Base-by-base conservation (phyloP, 2,113 vertebrate species). In the Ranitomeya variabilis region DNA sequence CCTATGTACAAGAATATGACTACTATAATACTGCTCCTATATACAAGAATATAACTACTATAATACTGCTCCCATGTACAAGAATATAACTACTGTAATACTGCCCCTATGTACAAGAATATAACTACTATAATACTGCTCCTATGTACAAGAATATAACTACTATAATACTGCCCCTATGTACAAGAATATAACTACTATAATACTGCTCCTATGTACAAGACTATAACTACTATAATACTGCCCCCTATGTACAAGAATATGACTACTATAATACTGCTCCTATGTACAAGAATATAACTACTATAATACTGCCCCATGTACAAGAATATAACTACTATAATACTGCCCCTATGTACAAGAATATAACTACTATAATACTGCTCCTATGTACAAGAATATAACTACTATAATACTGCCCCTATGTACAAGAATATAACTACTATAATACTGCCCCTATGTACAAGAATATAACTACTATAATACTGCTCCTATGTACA, bases 321-420 rank as follows among this genome's bases (percentile, higher is more conserved):
- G 21, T 67, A 67, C 64, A 23, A 67, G 21, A 67, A 23, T 67
- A 67, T 67, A 67, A 67, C 26, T 31, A 31, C 26, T 31, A 31
- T 67, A 67, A 67, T 67, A 67, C 21, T 67, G 64, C 21, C 3
- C 64, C 64, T 67, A 67, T 67, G 9, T 67, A 67, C 64, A 67
- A n/a, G 64, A 67, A 67, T 67, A 67, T 67, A 67, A 67, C 64
- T 67, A 67, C 21, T 67, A 67, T 67, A 67, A 67, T 67, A 67
- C 64, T 64, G 62, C 62, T 21, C 18, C 62, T 64, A 64, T 21
- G 18, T 64, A 64, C 62, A 64, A 19, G 62, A 64, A 3, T 64
- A 64, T 64, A 64, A 64, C 18, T 64, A 64, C 62, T 64, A 64
- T 64, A 67, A 67, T 67, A 67, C 64, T n/a, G 19, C 21, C 11